Evolutionary conservation across 2,888 invertebrate genomes (phyloP), one percentile per base, ranked within the genome.

Genomic region (Tricholauxania praeusta): DNA sequence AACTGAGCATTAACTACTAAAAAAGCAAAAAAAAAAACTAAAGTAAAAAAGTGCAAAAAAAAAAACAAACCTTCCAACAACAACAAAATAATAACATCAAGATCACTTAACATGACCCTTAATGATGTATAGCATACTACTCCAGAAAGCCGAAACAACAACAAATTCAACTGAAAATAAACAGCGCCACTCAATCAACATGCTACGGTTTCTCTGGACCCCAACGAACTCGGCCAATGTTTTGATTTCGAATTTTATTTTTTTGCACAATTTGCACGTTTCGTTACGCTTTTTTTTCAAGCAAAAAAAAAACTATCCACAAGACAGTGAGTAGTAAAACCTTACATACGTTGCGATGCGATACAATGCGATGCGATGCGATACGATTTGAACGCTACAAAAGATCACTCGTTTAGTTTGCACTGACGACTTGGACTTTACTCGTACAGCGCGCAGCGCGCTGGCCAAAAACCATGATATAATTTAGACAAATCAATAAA

Each of bases 401-500:
- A 22, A 57, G 57, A 22, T 19, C 19, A 19, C 28, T 19, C 14
- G 57, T 57, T 57, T 57, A 28, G 19, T 14, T 22, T n/a, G 14
- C 57, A 22, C 28, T 19, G 28, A 12, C 17, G 28, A 12, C 17
- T 57, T 57, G 17, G 14, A 39, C 39, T 39, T 28, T 28, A 5
- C 5, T 22, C 14, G 19, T 55, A 19, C 22, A 12, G 15, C 17
- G 64, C 57, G 5, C 19, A n/a, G 48, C n/a, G n/a, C n/a, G 64
- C 49, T 49, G 53, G 66, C 63, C 48, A 63, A 63, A n/a, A 66
- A 53, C 66, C 66, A 53, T 39, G 66, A 66, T 66, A 66, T 53
- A 66, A 66, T 66, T 66, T 53, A 53, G 66, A 66, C 66, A 66
- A 66, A 66, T 66, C 66, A 66, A 66, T 66, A 66, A 66, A 66